A percentile compares a stretch with the other conserved stretches of the same genome.
phyloP scores from a whole-genome alignment of 2,888 invertebrate genomes.

The Drosophila setosimentum region DNA sequence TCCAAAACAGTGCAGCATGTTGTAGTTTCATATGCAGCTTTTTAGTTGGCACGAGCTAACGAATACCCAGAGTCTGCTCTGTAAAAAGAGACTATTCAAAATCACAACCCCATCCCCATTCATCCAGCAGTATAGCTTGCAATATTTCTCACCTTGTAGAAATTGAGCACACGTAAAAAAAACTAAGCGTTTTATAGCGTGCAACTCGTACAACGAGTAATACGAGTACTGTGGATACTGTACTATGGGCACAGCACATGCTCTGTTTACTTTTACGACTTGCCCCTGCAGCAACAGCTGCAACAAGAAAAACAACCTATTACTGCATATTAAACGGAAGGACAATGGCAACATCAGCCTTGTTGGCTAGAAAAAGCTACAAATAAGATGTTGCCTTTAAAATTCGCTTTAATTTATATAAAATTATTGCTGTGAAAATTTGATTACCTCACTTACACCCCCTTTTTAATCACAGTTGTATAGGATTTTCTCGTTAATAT shows the following conservation, averaged over 20 bases:
- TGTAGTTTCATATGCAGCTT: background rate
- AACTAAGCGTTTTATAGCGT: slow-evolving; percentile 79
- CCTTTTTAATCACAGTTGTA: background rate
- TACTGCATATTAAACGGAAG: slow-evolving; percentile 13
- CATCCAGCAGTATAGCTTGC: slow-evolving; percentile 13
- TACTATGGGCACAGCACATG: slow-evolving; percentile 64
- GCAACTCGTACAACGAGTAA: slow-evolving; percentile 43
- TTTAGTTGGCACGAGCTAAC: slow-evolving; percentile 4
- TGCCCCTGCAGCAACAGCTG: slow-evolving; percentile 48
- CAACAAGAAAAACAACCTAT: slow-evolving; percentile 10
- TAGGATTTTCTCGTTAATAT: background rate
- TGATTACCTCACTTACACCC: background rate
- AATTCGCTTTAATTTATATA: background rate
- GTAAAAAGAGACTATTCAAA: slow-evolving; percentile 19
- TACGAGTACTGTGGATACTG: slow-evolving; percentile 33
- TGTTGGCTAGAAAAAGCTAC: slow-evolving; percentile 23
- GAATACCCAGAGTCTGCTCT: background rate
- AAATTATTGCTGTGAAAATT: background rate
- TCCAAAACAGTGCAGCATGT: background rate
- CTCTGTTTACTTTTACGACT: slow-evolving; percentile 79
- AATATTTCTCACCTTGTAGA: slow-evolving; percentile 74
- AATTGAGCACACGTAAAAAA: slow-evolving; percentile 59
- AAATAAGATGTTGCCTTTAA: background rate
- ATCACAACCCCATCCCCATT: background rate
- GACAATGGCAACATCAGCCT: slow-evolving; percentile 16